Evolutionary conservation across 2,888 invertebrate species (phyloP), one percentile per base, ranked within the genome.

Genomic region (Penaeus monodon): DNA sequence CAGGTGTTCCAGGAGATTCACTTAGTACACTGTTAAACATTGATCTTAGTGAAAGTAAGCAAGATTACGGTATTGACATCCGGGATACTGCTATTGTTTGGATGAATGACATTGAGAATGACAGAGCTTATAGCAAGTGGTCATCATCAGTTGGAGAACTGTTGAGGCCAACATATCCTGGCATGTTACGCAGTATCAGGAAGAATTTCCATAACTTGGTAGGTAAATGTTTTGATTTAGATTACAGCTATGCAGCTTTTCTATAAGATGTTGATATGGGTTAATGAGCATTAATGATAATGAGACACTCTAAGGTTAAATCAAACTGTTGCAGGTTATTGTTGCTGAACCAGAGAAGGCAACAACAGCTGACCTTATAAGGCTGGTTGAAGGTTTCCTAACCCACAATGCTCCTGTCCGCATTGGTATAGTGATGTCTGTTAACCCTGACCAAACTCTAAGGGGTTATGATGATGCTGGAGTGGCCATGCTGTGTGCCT

Each of bases 131-230:
- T 92, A 94, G 94, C 57, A 94, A 96, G 85, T 99, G 99, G 99
- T 96, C 98, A 0, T 94, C 95, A 1, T 96, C 96, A 66, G 94
- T 97, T 84, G 96, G 96, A 93, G 98, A 99, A 91, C 93, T 99
- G 89, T 93, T 99, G 90, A 94, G 98, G 88, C 99, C 99, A n/a
- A 97, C 98, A 0, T 99, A 98, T 92, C 99, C 99, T 0, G 99
- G 99, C 85, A 99, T 99, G 98, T 93, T 99, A 89, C 94, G 99
- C 90, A 97, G 96, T 92, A 94, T 97, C 91, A 94, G 96, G 88
- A 95, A 96, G 91, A 97, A 98, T 93, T 94, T 98, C 89, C 93
- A 93, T 91, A 92, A 93, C 90, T 88, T 93, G 91, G 93, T 93
- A 89, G 91, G 91, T 91, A 3, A n/a, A n/a, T 10, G 7, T 80